Percentiles rank a stretch among this genome's conserved stretches.
Conservation (phyloP, 2,797 vertebrate genomes). For the Garrulus glandarius region DNA sequence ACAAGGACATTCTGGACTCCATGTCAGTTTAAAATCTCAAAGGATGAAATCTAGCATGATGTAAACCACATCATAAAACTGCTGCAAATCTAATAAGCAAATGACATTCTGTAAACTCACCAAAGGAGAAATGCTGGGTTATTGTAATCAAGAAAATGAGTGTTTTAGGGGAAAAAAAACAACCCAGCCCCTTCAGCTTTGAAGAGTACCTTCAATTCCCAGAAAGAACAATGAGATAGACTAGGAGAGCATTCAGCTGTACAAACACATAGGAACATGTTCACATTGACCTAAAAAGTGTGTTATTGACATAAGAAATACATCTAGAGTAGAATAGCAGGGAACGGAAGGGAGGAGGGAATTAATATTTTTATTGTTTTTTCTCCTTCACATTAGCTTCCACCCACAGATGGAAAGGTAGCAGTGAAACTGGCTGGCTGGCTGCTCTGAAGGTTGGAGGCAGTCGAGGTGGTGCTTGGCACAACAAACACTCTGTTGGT, state of each 20-base stretch:
- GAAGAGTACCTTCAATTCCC: neutral
- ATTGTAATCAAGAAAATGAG: neutral
- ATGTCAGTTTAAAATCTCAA: neutral
- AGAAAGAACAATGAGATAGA: neutral
- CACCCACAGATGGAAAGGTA: neutral
- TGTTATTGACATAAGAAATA: neutral
- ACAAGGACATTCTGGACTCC: neutral
- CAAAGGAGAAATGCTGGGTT: neutral
- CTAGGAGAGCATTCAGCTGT: neutral
- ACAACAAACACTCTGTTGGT: neutral
- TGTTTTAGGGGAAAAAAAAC: neutral
- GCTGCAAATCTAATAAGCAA: neutral
- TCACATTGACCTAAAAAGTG: neutral
- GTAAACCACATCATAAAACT: neutral
- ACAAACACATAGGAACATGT: neutral
- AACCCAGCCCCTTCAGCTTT: rapidly evolving
- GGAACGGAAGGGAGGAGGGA: neutral
- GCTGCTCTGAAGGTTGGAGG: neutral
- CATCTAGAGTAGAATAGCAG: neutral
- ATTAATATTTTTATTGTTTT: neutral
- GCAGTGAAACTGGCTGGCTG: neutral
- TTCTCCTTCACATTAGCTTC: neutral
- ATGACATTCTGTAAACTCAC: neutral
- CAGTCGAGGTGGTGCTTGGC: no score
- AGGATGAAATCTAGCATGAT: neutral